These are phyloP conservation scores for Herminia tarsipennalis DNA, from an alignment of 2,888 invertebrate species.

Conservation along the genomic window DNA sequence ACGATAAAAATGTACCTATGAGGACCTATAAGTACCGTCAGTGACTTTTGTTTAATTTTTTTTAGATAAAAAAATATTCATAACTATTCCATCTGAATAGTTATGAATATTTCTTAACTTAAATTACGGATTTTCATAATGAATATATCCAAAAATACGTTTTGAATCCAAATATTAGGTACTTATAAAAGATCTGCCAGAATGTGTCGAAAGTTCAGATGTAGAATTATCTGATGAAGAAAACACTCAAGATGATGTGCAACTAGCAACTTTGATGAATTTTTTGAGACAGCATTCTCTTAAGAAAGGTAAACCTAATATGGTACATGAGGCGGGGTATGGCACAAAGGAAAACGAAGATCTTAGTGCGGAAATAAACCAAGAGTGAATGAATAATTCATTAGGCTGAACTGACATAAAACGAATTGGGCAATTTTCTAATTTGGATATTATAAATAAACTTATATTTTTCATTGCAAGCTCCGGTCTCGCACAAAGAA, in stretches of 20 bases:
- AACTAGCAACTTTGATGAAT: constrained; percentile 34
- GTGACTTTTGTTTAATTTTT: no score
- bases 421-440: constrained; percentile 18
- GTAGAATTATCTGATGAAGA: constrained; percentile 34
- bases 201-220: constrained; percentile 36
- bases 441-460: constrained; percentile 3
- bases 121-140: no score
- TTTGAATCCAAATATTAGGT: no score
- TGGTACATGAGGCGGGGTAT: no score
- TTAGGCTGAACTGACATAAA: constrained; percentile 31
- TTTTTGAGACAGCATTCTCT: constrained; percentile 26
- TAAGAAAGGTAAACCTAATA: no score
- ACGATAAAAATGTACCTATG: no score
- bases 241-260: constrained; percentile 26
- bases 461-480: constrained; percentile 28
- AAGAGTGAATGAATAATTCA: no score
- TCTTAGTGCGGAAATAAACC: constrained; percentile 25
- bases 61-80: no score
- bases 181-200: constrained; percentile 34
- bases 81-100: no score
- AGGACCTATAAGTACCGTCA: no score
- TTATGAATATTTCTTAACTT: no score
- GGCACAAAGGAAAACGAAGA: neutral
- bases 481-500: constrained; percentile 1
- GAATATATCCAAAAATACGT: no score